A percentile compares a stretch with the other conserved stretches of the same genome.
These are phyloP conservation scores for Lineus longissimus DNA, from an alignment of 1,140 invertebrate species.

Conservation along the genomic window DNA sequence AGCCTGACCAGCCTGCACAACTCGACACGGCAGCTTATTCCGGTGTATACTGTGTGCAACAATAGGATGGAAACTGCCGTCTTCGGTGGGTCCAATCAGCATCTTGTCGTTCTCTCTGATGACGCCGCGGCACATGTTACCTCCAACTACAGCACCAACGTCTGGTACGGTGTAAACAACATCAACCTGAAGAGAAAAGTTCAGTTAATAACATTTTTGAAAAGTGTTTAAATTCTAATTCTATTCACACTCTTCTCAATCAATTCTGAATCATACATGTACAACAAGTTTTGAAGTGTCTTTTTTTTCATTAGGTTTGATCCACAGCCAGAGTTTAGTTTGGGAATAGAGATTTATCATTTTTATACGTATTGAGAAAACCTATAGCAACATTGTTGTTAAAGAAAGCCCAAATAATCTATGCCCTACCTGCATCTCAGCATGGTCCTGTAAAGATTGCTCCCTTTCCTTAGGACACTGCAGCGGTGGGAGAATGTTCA, in stretches of 20 bases:
- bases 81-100: slow-evolving; percentile 76
- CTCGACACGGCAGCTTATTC: slow-evolving; percentile 81
- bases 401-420: neutral
- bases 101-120: slow-evolving; percentile 78
- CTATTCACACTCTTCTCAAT: too few relatives aligned
- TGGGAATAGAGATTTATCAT: too few relatives aligned
- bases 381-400: too few relatives aligned
- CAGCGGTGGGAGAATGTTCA: slow-evolving; percentile 84
- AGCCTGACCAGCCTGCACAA: slow-evolving; percentile 84
- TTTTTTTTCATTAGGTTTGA: too few relatives aligned
- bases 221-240: too few relatives aligned
- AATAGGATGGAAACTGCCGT: slow-evolving; percentile 76
- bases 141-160: slow-evolving; percentile 95
- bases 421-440: slow-evolving; percentile 53
- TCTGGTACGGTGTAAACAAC: slow-evolving; percentile 97
- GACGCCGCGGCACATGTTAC: slow-evolving; percentile 80
- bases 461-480: slow-evolving; percentile 68
- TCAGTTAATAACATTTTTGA: neutral
- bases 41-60: slow-evolving; percentile 81
- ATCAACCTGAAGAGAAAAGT: slow-evolving; percentile 82
- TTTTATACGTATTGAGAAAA: too few relatives aligned
- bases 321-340: too few relatives aligned
- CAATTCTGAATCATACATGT: too few relatives aligned
- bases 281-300: too few relatives aligned
- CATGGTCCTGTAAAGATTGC: slow-evolving; percentile 61